Conservation (phyloP, 2,888 invertebrate species). For the Himalopsyche japonica region DNA sequence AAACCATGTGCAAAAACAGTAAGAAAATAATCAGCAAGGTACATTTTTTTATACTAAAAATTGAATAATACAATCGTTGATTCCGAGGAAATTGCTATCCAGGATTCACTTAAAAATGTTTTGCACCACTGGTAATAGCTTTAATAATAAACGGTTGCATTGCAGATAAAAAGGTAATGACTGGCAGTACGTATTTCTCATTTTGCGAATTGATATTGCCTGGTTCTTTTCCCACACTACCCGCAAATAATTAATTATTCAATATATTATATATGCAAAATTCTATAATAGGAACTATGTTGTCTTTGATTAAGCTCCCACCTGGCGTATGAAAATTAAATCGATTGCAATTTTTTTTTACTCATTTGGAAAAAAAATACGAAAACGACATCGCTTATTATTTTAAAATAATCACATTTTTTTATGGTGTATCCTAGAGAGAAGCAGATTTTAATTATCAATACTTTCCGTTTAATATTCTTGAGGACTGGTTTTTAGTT, state of each 20-base stretch:
- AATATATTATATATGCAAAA: background rate
- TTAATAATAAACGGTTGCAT: background rate
- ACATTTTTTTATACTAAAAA: no score
- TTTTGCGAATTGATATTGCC: background rate
- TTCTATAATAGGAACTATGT: background rate
- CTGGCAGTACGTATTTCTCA: background rate
- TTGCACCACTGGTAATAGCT: background rate
- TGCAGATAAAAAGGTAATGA: background rate
- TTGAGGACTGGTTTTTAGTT: no score
- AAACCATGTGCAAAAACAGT: no score
- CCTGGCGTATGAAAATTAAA: background rate
- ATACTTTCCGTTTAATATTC: no score
- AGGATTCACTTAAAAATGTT: background rate
- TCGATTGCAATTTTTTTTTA: background rate
- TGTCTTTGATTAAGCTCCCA: background rate
- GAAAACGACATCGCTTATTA: no score
- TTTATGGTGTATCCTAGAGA: no score
- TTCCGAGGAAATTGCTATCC: no score
- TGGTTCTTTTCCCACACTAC: background rate
- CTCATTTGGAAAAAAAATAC: no score
- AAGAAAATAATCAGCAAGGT: no score
- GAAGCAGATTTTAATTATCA: no score
- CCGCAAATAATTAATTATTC: background rate
- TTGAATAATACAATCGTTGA: no score
- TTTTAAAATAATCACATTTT: no score